Base-by-base conservation (phyloP, 2,888 invertebrate species). In the Cantharis nigra region DNA sequence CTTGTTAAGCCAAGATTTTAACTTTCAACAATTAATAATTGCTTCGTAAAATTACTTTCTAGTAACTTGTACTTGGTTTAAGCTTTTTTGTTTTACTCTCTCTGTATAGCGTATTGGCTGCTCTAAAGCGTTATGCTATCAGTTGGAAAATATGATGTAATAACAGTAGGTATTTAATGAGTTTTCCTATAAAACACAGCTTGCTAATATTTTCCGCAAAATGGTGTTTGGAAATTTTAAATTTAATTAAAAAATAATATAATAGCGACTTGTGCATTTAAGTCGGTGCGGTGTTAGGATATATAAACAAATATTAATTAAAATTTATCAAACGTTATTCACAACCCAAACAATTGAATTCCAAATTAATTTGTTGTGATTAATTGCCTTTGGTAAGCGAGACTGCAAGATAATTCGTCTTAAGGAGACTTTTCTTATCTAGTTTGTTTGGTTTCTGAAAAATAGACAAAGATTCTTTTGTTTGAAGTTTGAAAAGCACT, bases 281-380 rank as follows among this genome's bases (percentile, higher is more conserved):
- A 23, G 23, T 49, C 7, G 49, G n/a, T 23, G 23, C 7, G 49
- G 49, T 23, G 23, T 67, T 67, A 67, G 18, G 33, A 69, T 26
- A 67, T 67, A 67, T 67, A 23, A 62, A 73, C 72, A 73, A 73
- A 67, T 49, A 73, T 73, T 69, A 73, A 73, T 69, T 73, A 73
- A 73, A 73, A 67, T 73, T 73, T 75, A 75, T 67, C 71, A 64
- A 63, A 64, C 70, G 62, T 49, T 64, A 70, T 30, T 70, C 70
- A 33, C 30, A 75, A 74, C 30, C 71, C 65, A 69, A 70, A 74
- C 64, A 77, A 75, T 74, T 75, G 69, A 78, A 78, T 74, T 28
- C 23, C 71, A 62, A 70, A 72, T 73, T 75, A 71, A 73, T 69
- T 69, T 73, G 72, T 74, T 67, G 65, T 33, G 69, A 73, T 78